Percentiles rank a stretch among this genome's conserved stretches.
Evolutionary conservation across 2,888 invertebrate species (phyloP).

Genomic region (Sussaba pulchella): DNA sequence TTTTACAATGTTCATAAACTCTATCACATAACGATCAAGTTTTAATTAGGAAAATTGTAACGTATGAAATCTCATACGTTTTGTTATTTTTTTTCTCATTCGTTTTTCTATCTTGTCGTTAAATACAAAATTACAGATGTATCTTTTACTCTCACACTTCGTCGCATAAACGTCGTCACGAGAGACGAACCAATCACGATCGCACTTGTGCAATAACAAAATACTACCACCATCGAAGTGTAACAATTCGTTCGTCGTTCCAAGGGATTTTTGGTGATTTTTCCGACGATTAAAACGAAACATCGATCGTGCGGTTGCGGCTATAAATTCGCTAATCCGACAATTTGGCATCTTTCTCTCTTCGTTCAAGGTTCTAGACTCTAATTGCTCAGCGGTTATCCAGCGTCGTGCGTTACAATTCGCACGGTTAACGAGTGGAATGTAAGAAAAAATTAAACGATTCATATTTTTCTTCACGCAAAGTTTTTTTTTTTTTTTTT

Average conservation of each 20-base stretch:
- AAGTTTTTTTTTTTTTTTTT: background rate
- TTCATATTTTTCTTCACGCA: background rate
- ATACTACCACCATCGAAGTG: background rate
- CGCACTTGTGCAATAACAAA: constrained; percentile 12
- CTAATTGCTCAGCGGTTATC: constrained; percentile 26
- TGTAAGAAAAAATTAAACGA: constrained; percentile 42
- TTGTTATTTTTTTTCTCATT: constrained; percentile 5
- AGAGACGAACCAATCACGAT: too few relatives aligned
- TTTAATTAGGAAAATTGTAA: constrained; percentile 23
- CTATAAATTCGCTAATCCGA: background rate
- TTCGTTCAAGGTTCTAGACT: background rate
- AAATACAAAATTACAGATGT: constrained; percentile 31
- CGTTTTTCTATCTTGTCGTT: background rate
- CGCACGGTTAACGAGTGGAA: constrained; percentile 36
- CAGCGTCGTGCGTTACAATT: constrained; percentile 13
- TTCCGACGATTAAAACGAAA: background rate
- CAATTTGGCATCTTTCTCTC: background rate
- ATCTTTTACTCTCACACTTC: background rate
- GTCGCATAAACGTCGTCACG: constrained; percentile 12
- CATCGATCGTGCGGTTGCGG: constrained; percentile 13
- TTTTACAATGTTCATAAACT: constrained; percentile 54
- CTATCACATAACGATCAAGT: constrained; percentile 39
- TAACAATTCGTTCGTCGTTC: background rate
- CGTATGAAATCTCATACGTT: constrained; percentile 1
- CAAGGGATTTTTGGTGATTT: background rate